Evolutionary conservation across 2,113 vertebrate species (phyloP).

Genomic region (Thalassoma bifasciatum): DNA sequence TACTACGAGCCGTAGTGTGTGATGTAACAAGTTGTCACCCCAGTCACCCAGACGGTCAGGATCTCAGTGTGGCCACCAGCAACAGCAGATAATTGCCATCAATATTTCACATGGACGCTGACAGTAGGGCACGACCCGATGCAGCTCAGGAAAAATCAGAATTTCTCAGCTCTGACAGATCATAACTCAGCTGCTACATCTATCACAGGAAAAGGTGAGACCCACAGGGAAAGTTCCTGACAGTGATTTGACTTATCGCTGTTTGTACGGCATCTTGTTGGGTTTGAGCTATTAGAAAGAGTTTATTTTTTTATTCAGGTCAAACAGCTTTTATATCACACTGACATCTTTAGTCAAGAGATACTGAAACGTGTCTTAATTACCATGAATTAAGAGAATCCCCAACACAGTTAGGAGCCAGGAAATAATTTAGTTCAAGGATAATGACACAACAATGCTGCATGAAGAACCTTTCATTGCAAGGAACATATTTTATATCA

Average conservation of each 20-base stretch:
- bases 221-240: slow-evolving; percentile 56
- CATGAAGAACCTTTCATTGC: too few species aligned
- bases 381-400: too few species aligned
- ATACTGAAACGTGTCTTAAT: too few species aligned
- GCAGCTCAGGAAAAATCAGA: slow-evolving; percentile 73
- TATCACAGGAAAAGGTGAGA: slow-evolving; percentile 57
- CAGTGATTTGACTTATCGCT: slow-evolving; percentile 56
- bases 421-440: too few species aligned
- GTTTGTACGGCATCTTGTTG: slow-evolving; percentile 53
- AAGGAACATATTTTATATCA: too few species aligned
- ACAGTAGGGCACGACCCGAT: slow-evolving; percentile 68
- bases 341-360: not conserved
- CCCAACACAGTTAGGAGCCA: too few species aligned
- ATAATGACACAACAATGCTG: too few species aligned
- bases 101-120: slow-evolving; percentile 69
- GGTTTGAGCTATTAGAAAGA: slow-evolving; percentile 57
- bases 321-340: slow-evolving; percentile 13
- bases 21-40: slow-evolving; percentile 54
- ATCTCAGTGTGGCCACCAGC: slow-evolving; percentile 32
- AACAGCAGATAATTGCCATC: slow-evolving; percentile 64
- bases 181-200: slow-evolving; percentile 66
- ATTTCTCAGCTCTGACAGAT: slow-evolving; percentile 57
- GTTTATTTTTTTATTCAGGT: slow-evolving; percentile 22
- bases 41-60: slow-evolving; percentile 20
- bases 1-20: slow-evolving; percentile 2